Evolutionary conservation across 1,140 invertebrate species (phyloP).

Genomic region (Neodiprion virginianus): DNA sequence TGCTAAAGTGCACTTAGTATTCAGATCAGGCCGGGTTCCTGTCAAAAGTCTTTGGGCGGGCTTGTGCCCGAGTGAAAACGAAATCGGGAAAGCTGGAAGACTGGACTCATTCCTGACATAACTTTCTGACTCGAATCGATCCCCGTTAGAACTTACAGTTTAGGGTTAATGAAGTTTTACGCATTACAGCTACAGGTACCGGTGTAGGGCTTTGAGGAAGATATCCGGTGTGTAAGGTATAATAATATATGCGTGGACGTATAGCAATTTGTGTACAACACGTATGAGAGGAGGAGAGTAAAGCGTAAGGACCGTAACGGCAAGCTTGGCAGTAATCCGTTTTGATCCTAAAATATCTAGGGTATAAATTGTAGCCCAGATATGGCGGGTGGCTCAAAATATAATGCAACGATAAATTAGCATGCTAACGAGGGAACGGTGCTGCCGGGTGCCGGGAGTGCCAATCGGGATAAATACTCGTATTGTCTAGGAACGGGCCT

Average conservation of each 20-base stretch:
- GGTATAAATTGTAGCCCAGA: conserved; percentile 40
- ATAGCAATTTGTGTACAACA: neutral
- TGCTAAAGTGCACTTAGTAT: conserved; percentile 4
- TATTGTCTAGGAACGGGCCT: conserved; percentile 38
- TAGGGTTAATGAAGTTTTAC: no score
- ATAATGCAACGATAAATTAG: conserved; percentile 56
- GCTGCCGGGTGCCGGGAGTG: conserved; percentile 24
- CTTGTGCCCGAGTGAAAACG: neutral
- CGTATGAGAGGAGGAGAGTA: conserved; percentile 18
- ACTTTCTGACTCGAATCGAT: no score
- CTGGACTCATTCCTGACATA: no score
- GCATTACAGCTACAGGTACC: no score
- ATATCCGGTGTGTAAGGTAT: no score
- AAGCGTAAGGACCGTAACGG: conserved; percentile 4
- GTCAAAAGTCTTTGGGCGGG: neutral
- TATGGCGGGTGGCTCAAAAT: conserved; percentile 41
- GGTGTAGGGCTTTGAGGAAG: no score
- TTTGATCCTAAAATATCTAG: conserved; percentile 48
- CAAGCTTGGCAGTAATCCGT: conserved; percentile 22
- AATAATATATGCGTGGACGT: no score
- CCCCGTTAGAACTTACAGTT: no score
- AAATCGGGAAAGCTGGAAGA: neutral
- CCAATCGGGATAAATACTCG: conserved; percentile 55
- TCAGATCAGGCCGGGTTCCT: neutral
- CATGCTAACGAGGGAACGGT: conserved; percentile 52